phyloP scores from a whole-genome alignment of 2,797 vertebrate species.

The Vespertilio murinus region DNA sequence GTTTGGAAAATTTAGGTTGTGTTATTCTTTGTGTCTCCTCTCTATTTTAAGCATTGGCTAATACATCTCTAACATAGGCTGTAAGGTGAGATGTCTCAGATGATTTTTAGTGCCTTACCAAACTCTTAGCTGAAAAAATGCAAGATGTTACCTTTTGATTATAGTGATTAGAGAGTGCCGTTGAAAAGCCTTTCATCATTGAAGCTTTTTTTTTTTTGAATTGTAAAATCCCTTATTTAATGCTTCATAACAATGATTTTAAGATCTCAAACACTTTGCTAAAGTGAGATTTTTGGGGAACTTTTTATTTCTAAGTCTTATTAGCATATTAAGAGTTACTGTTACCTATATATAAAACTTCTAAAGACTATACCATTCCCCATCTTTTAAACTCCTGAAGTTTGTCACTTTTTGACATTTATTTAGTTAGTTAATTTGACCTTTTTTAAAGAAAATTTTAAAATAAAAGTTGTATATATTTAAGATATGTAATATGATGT shows the following conservation, averaged over 20 bases:
- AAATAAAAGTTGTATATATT: background rate
- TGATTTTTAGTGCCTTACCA: background rate
- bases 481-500: background rate
- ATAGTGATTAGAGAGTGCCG: background rate
- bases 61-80: background rate
- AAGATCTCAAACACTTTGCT: slow-evolving; percentile 1
- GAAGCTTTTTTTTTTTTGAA: background rate
- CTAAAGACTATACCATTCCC: background rate
- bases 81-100: background rate
- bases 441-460: background rate
- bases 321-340: background rate
- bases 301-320: slow-evolving; percentile 28
- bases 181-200: background rate
- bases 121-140: background rate
- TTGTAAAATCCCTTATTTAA: background rate
- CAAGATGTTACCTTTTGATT: background rate
- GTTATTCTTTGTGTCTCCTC: background rate
- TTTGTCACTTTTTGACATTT: background rate
- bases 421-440: background rate
- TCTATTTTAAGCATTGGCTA: background rate
- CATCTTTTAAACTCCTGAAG: background rate
- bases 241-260: background rate
- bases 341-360: slow-evolving; percentile 11
- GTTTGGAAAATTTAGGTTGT: background rate
- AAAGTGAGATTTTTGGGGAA: background rate